A percentile compares a stretch with the other conserved stretches of the same genome.
Conservation (phyloP, 2,113 vertebrate species). For the Rhinoptilus africanus region DNA sequence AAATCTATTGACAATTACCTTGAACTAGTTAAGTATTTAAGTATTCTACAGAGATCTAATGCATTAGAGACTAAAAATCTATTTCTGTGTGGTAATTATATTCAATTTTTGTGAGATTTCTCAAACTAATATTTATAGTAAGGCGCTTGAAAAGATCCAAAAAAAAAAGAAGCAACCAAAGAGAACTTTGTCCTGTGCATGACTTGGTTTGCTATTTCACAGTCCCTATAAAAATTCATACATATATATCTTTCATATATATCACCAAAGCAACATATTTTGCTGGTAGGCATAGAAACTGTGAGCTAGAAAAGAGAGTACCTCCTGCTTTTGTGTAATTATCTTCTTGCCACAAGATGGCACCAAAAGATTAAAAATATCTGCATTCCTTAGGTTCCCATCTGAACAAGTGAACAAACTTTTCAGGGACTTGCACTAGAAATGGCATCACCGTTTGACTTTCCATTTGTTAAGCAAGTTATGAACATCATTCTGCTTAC, state of each 20-base stretch:
- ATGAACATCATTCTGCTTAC: background rate
- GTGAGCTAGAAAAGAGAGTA: background rate
- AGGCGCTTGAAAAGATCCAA: background rate
- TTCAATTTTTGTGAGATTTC: background rate
- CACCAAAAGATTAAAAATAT: constrained; percentile 61
- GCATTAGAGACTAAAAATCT: background rate
- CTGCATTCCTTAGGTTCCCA: background rate
- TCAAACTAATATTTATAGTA: background rate
- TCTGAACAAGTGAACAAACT: background rate
- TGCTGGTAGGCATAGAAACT: background rate
- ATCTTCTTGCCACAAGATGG: constrained; percentile 71
- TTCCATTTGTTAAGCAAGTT: constrained; percentile 1
- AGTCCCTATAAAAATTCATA: background rate
- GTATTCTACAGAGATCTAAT: background rate
- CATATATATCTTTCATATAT: background rate
- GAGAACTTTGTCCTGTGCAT: background rate
- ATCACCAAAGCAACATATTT: background rate
- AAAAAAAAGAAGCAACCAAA: background rate
- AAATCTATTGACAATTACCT: background rate
- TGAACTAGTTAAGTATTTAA: background rate
- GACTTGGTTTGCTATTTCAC: background rate
- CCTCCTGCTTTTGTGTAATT: background rate
- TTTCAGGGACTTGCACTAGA: background rate
- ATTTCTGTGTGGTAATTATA: constrained; percentile 8
- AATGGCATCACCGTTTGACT: background rate